Conservation (phyloP, 2,888 invertebrate species). For the Drosophila conformis region DNA sequence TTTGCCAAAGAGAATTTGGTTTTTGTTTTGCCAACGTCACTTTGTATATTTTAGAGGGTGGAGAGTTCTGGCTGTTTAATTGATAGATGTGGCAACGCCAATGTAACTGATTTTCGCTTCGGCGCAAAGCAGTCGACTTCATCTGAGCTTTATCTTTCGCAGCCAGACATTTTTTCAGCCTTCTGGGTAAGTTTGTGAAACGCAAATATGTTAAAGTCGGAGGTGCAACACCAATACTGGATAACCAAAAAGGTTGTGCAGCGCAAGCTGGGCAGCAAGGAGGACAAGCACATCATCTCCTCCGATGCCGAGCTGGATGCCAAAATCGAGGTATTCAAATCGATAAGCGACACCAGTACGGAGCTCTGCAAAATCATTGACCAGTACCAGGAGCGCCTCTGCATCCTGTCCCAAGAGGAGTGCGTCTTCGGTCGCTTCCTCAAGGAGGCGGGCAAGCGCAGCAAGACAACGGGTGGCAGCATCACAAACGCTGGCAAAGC, state of each 20-base stretch:
- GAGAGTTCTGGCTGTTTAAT: background rate
- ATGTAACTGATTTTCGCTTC: conserved; percentile 49
- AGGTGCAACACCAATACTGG: conserved; percentile 98
- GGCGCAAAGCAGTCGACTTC: conserved; percentile 46
- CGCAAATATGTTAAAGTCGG: conserved; percentile 84
- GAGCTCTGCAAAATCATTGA: conserved; percentile 95
- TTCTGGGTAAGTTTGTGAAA: conserved; percentile 28
- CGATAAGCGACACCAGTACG: conserved; percentile 95
- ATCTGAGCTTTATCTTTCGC: conserved; percentile 36
- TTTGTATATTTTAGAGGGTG: background rate
- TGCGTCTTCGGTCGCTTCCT: conserved; percentile 97
- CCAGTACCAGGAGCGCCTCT: conserved; percentile 96
- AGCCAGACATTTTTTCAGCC: conserved; percentile 30
- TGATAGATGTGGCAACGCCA: conserved; percentile 33
- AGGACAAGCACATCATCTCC: conserved; percentile 98
- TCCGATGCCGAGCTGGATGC: conserved; percentile 98
- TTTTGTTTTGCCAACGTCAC: background rate
- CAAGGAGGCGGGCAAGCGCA: conserved; percentile 95
- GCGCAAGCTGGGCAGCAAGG: conserved; percentile 96
- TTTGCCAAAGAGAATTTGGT: background rate
- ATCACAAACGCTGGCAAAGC: conserved; percentile 94
- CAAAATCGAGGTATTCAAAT: conserved; percentile 92
- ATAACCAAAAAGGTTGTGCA: conserved; percentile 98
- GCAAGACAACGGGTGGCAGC: conserved; percentile 93
- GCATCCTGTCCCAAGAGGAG: conserved; percentile 97